Conservation (phyloP, 2,797 vertebrate genomes). For the Notamacropus eugenii region DNA sequence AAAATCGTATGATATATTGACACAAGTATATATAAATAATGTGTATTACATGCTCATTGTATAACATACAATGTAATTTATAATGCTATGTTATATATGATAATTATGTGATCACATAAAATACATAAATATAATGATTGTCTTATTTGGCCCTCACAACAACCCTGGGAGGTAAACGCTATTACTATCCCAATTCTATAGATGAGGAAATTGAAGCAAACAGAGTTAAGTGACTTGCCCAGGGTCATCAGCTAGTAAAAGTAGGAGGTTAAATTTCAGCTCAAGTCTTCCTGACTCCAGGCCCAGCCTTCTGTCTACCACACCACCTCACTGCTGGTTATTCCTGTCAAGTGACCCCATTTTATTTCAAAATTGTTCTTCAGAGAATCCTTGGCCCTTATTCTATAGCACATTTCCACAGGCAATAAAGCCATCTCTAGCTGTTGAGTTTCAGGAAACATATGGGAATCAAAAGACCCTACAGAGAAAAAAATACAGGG, state of each 20-base stretch:
- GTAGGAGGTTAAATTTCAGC: not conserved
- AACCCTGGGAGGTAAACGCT: not conserved
- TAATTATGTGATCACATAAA: not conserved
- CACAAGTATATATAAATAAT: not conserved
- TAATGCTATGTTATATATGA: not conserved
- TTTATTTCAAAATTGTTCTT: not conserved
- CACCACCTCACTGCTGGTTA: not conserved
- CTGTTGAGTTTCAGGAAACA: not conserved
- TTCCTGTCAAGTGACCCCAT: not conserved
- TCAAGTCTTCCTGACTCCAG: not conserved
- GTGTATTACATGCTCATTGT: not conserved
- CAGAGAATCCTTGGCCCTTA: not conserved
- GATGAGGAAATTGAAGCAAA: not conserved
- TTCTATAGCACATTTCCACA: not conserved
- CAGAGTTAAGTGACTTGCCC: not conserved
- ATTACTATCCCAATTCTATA: not conserved
- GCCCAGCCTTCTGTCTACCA: not conserved
- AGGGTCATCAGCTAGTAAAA: not conserved
- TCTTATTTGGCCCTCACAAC: not conserved
- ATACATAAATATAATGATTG: not conserved
- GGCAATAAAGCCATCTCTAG: not conserved
- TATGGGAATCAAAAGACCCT: not conserved
- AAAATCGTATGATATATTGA: not conserved
- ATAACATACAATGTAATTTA: no score
- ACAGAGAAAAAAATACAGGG: not conserved